These are phyloP conservation scores for Cassiopea xamachana DNA, from an alignment of 30 jellyfish, hydroid and myxozoan genomes.

Conservation along the genomic window DNA sequence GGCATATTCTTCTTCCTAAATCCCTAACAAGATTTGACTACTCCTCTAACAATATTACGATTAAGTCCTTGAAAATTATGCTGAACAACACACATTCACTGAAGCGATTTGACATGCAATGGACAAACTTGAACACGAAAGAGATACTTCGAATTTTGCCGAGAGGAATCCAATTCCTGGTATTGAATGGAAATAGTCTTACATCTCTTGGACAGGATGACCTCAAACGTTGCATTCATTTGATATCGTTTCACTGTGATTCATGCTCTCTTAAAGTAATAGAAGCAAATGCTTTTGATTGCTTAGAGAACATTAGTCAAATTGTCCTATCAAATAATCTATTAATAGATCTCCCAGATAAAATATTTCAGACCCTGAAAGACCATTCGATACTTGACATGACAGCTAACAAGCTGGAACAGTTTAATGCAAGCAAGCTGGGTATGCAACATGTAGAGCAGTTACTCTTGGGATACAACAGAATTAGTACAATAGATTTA, in stretches of 20 bases:
- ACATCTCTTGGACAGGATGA: no score
- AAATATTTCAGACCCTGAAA: background rate
- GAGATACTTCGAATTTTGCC: no score
- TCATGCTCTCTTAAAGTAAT: background rate
- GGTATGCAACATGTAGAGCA: background rate
- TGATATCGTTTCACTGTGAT: no score
- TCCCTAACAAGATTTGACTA: background rate
- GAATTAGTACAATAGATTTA: background rate
- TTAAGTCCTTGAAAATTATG: no score
- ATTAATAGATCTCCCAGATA: background rate
- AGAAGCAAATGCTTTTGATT: background rate
- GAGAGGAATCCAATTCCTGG: no score
- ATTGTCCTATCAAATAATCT: background rate
- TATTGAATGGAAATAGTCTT: no score
- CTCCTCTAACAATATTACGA: no score
- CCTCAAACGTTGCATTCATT: no score
- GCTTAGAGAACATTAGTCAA: no score
- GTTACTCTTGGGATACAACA: background rate
- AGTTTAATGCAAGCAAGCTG: background rate
- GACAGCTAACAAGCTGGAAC: background rate
- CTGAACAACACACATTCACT: no score
- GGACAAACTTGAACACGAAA: no score
- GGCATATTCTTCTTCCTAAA: conserved; percentile 4
- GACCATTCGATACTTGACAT: background rate
- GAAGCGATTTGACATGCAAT: no score